phyloP scores from a whole-genome alignment of 2,113 vertebrate species.

The Furnarius figulus region DNA sequence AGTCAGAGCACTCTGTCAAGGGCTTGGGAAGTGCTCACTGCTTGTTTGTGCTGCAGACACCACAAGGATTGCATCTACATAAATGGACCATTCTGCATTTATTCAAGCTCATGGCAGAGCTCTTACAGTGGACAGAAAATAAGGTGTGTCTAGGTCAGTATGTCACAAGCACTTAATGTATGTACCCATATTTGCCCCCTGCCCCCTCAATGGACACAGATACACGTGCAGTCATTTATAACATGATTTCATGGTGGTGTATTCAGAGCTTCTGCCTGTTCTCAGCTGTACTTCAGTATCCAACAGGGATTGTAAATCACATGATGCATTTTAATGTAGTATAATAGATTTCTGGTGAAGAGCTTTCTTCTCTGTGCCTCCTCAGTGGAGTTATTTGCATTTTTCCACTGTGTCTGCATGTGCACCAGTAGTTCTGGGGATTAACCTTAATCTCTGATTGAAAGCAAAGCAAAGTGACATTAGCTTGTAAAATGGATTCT shows the following conservation, averaged over 20 bases:
- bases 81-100: not conserved
- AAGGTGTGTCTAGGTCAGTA: not conserved
- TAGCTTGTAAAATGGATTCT: conserved; percentile 40
- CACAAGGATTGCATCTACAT: not conserved
- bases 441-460: conserved; percentile 39
- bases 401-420: not conserved
- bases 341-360: conserved; percentile 20
- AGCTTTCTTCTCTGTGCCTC: not conserved
- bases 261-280: not conserved
- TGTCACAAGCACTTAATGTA: not conserved
- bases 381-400: conserved; percentile 20
- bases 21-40: not conserved
- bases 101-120: not conserved
- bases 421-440: not conserved
- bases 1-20: rapidly evolving
- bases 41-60: not conserved
- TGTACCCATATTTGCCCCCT: not conserved
- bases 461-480: conserved; percentile 29
- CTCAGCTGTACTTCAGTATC: not conserved
- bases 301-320: not conserved
- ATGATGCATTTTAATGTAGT: conserved; percentile 35
- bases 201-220: not conserved
- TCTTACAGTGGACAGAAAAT: not conserved
- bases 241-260: not conserved
- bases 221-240: not conserved